Conservation (phyloP, 53 echinoderm and acorn worm species). For the Apostichopus leukothele region DNA sequence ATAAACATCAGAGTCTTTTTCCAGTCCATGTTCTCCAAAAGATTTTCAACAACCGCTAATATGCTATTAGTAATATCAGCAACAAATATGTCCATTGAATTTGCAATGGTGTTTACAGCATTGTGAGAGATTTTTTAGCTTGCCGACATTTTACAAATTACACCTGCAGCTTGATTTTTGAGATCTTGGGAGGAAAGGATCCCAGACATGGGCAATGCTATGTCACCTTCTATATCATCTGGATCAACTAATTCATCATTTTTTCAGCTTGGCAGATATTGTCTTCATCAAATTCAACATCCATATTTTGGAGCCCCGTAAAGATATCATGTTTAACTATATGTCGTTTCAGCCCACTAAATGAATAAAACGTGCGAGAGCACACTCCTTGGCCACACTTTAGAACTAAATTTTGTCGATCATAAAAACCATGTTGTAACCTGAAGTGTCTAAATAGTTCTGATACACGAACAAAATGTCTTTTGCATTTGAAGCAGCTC, state of each 20-base stretch:
- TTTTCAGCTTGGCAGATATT: background rate
- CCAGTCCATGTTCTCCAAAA: conserved; percentile 39
- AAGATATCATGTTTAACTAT: conserved; percentile 11
- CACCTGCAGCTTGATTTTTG: conserved; percentile 22
- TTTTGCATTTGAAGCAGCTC: background rate
- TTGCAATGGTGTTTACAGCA: conserved; percentile 39
- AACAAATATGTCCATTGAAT: conserved; percentile 34
- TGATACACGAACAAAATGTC: background rate
- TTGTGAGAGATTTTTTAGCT: conserved; percentile 40
- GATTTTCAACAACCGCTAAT: conserved; percentile 42
- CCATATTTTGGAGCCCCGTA: too few relatives aligned
- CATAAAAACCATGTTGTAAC: conserved; percentile 32
- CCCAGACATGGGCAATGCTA: background rate
- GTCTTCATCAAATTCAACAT: too few relatives aligned
- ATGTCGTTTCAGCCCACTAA: conserved; percentile 39
- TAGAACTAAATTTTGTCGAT: conserved; percentile 31
- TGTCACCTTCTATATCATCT: background rate
- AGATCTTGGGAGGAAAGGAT: conserved; percentile 2
- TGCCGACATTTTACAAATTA: conserved; percentile 35
- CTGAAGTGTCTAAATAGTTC: background rate
- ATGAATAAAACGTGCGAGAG: conserved; percentile 18
- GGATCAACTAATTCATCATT: background rate
- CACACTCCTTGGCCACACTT: conserved; percentile 36
- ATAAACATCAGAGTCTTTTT: conserved; percentile 23
- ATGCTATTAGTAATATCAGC: conserved; percentile 50